Base-by-base conservation (phyloP, 2,797 vertebrate genomes). In the Cossypha niveicapilla region DNA sequence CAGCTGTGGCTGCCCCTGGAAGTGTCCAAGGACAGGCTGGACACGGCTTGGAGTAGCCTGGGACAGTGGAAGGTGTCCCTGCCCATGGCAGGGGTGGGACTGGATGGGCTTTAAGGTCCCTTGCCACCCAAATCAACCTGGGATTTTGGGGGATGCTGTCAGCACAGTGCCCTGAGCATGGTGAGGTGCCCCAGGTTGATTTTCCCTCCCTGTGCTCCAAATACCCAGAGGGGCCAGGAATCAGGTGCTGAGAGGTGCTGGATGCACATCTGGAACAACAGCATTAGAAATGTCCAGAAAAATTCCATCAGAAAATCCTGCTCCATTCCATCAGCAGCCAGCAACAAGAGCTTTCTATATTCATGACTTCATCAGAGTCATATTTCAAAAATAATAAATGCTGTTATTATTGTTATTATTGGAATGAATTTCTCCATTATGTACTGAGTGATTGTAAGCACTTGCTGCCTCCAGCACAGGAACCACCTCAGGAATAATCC, bases 371-470 rank as follows among this genome's bases (percentile, higher is more conserved):
- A 32, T 90, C 86, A 51, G 90, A 56, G 65, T 57, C 51, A 2
- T 78, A 65, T 90, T 93, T 95, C 88, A 93, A 84, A 84, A 96
- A 90, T 86, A 93, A 95, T 74, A 93, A 85, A 88, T 89, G 63
- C 66, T 61, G 65, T 63, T 88, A 68, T 86, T 86, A 41, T 78
- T 93, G 63, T 90, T 87, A 87, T 92, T 92, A 88, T 80, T 75
- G 86, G 86, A 92, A 90, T 79, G 71, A 48, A 61, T 85, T 86
- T 81, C 88, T 79, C 93, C 87, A 78, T 79, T 90, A 82, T 58
- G 87, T 83, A 50, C 68, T 92, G 92, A 95, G 68, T 83, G 89
- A 95, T 88, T 94, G 81, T 62, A 50, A 87, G 51, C 34, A 56
- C 54, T 95, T 61, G 18, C 53, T 86, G 90, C 93, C 93, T 94